Conservation (phyloP, 2,113 vertebrate genomes). For the Sitta europaea region DNA sequence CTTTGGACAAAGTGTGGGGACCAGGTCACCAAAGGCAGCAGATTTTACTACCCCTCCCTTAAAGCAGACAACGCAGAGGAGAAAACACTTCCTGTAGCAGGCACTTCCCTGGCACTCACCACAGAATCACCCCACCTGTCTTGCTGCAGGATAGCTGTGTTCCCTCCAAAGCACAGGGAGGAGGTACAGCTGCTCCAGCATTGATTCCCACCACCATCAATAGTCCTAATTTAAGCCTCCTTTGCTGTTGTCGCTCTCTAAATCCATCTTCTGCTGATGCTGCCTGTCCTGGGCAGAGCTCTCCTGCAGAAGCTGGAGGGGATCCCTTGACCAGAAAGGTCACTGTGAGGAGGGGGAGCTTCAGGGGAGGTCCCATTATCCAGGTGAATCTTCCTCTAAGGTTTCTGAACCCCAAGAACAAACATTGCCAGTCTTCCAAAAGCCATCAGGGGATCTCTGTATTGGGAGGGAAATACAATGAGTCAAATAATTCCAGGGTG, state of each 20-base stretch:
- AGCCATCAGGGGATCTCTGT: not conserved
- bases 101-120: not conserved
- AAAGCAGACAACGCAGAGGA: not conserved
- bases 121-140: fast-evolving
- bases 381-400: not conserved
- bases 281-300: not conserved
- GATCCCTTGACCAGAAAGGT: not conserved
- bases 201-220: not conserved
- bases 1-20: not conserved
- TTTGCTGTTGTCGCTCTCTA: not conserved
- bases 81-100: not conserved
- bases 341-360: not conserved
- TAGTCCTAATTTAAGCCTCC: too few relatives aligned
- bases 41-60: not conserved
- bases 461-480: not conserved
- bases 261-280: not conserved
- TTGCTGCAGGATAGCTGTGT: not conserved
- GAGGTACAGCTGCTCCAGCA: not conserved
- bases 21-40: not conserved
- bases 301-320: not conserved
- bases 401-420: not conserved
- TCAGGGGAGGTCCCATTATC: not conserved
- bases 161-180: not conserved
- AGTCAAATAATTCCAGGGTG: not conserved
- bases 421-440: not conserved